These are phyloP conservation scores for Crossaster papposus DNA, from an alignment of 53 echinoderm and acorn worm genomes.

Conservation along the genomic window DNA sequence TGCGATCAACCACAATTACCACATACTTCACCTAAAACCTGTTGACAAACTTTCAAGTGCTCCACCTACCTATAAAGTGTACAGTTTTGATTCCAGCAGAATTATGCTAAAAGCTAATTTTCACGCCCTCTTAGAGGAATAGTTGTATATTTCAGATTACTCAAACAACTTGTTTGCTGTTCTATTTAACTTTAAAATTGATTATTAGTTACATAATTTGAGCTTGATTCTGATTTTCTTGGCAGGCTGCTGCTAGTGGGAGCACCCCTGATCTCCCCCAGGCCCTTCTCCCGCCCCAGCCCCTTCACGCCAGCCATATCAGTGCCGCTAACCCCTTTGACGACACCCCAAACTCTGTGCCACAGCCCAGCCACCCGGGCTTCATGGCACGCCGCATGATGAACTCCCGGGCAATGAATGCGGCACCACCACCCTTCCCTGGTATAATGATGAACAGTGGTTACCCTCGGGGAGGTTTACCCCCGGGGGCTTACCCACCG, in stretches of 20 bases:
- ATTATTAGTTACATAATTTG: background rate
- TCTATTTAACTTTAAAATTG: no score
- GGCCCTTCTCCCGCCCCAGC: constrained; percentile 77
- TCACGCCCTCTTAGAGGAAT: no score
- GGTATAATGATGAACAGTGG: constrained; percentile 53
- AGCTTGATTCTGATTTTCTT: background rate
- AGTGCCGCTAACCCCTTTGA: constrained; percentile 91
- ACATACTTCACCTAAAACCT: no score
- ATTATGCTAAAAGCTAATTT: no score
- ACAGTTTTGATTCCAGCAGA: no score
- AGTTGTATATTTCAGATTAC: no score
- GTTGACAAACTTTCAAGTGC: no score
- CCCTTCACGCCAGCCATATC: constrained; percentile 80
- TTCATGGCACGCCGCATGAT: constrained; percentile 67
- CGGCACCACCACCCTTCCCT: background rate
- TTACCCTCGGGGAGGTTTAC: constrained; percentile 43
- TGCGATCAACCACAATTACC: background rate
- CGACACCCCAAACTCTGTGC: constrained; percentile 75
- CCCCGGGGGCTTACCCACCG: constrained; percentile 9
- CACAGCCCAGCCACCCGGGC: constrained; percentile 65
- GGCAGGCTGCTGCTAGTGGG: constrained; percentile 13
- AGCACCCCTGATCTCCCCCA: constrained; percentile 59
- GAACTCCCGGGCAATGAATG: constrained; percentile 51
- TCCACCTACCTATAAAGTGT: no score
- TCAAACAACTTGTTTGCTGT: no score